Conservation (phyloP, 1,140 invertebrate genomes). For the Penaeus indicus region DNA sequence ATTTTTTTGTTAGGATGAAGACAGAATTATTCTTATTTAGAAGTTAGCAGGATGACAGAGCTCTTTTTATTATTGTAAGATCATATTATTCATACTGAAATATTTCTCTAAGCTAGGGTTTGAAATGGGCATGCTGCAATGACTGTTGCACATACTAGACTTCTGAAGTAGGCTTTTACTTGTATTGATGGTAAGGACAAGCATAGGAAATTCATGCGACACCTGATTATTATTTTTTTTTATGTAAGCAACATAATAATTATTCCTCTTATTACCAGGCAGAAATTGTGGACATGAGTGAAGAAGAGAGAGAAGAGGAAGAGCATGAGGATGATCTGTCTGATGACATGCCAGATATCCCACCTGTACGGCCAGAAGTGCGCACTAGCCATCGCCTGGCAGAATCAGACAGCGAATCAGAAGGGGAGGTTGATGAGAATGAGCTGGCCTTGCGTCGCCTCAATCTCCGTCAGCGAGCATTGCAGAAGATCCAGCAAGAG, state of each 20-base stretch:
- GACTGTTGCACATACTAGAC: too few species aligned
- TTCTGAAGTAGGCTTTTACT: too few species aligned
- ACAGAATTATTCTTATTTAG: too few species aligned
- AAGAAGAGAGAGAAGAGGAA: constrained; percentile 67
- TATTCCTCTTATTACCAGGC: constrained; percentile 74
- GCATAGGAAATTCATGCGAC: too few species aligned
- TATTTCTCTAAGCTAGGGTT: too few species aligned
- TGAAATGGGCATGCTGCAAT: too few species aligned
- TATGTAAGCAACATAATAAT: too few species aligned
- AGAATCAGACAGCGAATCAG: constrained; percentile 67
- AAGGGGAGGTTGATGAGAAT: constrained; percentile 79
- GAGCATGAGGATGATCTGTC: constrained; percentile 70
- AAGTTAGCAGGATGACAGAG: too few species aligned
- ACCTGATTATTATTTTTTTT: neutral
- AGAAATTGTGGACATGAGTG: constrained; percentile 80
- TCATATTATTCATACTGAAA: too few species aligned
- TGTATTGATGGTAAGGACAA: too few species aligned
- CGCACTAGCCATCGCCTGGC: constrained; percentile 60
- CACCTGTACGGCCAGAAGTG: constrained; percentile 67
- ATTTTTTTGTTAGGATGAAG: too few species aligned
- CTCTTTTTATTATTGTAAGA: too few species aligned
- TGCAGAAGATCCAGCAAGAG: constrained; percentile 79
- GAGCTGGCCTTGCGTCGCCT: constrained; percentile 87
- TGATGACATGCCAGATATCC: constrained; percentile 68
- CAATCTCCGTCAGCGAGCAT: constrained; percentile 78